A percentile compares a stretch with the other conserved stretches of the same genome.
Conservation (phyloP, 2,797 vertebrate genomes). For the Alcedo quadribrachys region DNA sequence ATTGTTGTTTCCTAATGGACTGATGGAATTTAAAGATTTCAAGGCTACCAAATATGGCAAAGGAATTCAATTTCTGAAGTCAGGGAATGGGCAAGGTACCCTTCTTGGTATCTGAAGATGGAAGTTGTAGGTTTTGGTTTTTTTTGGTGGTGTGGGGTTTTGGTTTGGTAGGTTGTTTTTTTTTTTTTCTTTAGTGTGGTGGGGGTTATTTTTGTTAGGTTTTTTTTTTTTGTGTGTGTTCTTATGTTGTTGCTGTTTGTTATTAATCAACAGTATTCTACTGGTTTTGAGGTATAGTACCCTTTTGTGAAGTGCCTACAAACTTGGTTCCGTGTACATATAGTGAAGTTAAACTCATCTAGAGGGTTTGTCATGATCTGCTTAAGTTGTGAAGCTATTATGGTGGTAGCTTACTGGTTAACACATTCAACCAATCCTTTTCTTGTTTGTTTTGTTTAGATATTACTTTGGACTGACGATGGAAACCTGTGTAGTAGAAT, state of each 20-base stretch:
- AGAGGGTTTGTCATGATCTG: not conserved
- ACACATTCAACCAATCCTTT: not conserved
- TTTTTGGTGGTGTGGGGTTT: too few species aligned
- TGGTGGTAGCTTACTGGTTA: not conserved
- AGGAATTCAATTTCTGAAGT: not conserved
- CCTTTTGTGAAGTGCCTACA: slow-evolving; percentile 27
- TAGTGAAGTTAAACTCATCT: not conserved
- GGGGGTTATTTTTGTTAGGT: too few species aligned
- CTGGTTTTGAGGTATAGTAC: not conserved
- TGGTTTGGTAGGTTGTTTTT: too few species aligned
- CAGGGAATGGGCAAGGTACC: not conserved
- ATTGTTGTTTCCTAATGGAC: not conserved
- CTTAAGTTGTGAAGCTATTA: not conserved
- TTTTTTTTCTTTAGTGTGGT: not conserved
- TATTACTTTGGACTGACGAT: not conserved
- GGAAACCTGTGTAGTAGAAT: not conserved
- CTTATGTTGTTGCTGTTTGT: not conserved
- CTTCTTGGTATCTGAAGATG: not conserved
- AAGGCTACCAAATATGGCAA: not conserved
- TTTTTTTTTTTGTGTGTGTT: too few species aligned
- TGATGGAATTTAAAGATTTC: not conserved
- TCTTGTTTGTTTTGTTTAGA: not conserved
- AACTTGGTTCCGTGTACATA: not conserved
- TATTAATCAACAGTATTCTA: not conserved
- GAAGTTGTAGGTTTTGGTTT: not conserved